A percentile compares a stretch with the other conserved stretches of the same genome.
Conservation (phyloP, 2,113 vertebrate genomes). For the Coreoperca whiteheadi region DNA sequence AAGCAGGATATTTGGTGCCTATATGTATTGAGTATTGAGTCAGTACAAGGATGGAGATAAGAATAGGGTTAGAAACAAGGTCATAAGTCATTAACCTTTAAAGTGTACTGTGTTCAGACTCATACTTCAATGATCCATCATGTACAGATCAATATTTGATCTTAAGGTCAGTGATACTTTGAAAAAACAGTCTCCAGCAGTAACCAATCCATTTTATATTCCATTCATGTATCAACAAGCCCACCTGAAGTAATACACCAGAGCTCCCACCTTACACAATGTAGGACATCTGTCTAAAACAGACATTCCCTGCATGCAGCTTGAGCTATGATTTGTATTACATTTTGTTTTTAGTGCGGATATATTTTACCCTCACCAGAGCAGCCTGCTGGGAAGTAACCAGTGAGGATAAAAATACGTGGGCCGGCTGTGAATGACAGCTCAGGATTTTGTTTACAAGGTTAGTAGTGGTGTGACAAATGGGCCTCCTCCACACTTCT, state of each 20-base stretch:
- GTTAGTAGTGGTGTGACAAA: conserved; percentile 65
- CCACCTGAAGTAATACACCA: background rate
- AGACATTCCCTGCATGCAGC: background rate
- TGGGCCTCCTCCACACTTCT: conserved; percentile 75
- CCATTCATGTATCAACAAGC: background rate
- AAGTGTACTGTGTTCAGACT: conserved; percentile 1
- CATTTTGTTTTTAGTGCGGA: background rate
- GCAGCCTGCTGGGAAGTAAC: conserved; percentile 29
- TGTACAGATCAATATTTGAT: conserved; percentile 52
- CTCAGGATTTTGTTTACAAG: conserved; percentile 72
- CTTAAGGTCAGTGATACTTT: conserved; percentile 17
- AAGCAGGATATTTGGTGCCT: background rate
- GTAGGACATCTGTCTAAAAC: background rate
- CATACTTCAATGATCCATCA: conserved; percentile 46
- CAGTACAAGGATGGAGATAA: background rate
- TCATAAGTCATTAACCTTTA: conserved; percentile 57
- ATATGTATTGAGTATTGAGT: background rate
- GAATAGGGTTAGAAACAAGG: conserved; percentile 24
- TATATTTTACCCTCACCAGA: background rate
- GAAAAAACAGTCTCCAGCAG: background rate
- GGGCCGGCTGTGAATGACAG: conserved; percentile 69
- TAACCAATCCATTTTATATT: conserved; percentile 2
- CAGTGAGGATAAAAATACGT: conserved; percentile 23
- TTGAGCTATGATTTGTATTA: background rate
- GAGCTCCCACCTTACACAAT: background rate